Evolutionary conservation across 2,113 vertebrate species (phyloP).

Genomic region (Mugil cephalus): DNA sequence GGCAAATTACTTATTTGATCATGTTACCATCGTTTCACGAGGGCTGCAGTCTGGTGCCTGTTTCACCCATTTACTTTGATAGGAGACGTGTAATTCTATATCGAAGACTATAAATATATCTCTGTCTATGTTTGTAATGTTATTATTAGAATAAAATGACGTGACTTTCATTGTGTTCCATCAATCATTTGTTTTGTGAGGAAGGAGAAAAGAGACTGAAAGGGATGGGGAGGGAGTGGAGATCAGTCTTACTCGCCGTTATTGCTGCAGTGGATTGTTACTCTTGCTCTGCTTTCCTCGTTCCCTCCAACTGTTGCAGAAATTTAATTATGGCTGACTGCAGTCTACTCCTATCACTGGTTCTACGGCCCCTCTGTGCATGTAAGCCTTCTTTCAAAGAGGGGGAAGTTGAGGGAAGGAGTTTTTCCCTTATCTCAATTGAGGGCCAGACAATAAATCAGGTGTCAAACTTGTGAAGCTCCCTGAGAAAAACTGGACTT

Average conservation of each 20-base stretch:
- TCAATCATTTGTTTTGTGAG: slow-evolving; percentile 10
- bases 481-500: too few relatives aligned
- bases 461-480: too few relatives aligned
- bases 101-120: not conserved
- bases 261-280: not conserved
- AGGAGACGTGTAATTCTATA: not conserved
- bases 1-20: slow-evolving; percentile 56
- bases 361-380: too few relatives aligned
- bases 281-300: not conserved
- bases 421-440: too few relatives aligned
- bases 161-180: slow-evolving; percentile 11
- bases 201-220: too few relatives aligned
- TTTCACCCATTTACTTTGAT: slow-evolving; percentile 37
- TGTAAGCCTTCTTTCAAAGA: too few relatives aligned
- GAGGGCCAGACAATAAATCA: too few relatives aligned
- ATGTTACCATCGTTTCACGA: slow-evolving; percentile 16
- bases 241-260: not conserved
- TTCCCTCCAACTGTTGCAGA: too few relatives aligned
- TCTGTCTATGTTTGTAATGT: not conserved
- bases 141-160: not conserved
- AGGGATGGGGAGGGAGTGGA: too few relatives aligned
- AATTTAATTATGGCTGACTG: too few relatives aligned
- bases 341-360: too few relatives aligned
- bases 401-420: too few relatives aligned
- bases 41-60: not conserved